These are phyloP conservation scores for Nowickia ferox DNA, from an alignment of 2,888 invertebrate species.

Conservation along the genomic window DNA sequence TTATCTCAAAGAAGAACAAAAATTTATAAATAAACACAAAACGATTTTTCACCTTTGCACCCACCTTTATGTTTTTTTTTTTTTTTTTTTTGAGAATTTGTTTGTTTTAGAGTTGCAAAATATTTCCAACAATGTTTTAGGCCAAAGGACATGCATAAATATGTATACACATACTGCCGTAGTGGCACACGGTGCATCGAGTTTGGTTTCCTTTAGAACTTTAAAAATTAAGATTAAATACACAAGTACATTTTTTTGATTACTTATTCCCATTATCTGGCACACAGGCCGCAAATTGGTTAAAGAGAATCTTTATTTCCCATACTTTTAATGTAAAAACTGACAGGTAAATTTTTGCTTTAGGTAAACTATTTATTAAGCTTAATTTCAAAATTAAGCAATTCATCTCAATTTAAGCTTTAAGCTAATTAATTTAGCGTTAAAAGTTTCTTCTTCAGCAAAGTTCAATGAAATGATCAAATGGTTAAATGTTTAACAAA, in stretches of 20 bases:
- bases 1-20: conserved; percentile 22
- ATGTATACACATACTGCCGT: conserved; percentile 46
- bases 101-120: conserved; percentile 20
- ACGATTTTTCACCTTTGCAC: conserved; percentile 44
- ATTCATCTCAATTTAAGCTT: conserved; percentile 17
- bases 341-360: neutral
- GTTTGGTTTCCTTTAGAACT: neutral
- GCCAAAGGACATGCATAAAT: conserved; percentile 55
- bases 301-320: too few relatives aligned
- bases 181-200: conserved; percentile 46
- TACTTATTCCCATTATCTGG: too few relatives aligned
- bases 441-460: neutral
- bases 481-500: conserved; percentile 57
- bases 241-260: too few relatives aligned
- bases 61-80: conserved; percentile 21
- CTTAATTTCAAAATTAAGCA: neutral
- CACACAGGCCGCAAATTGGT: too few relatives aligned
- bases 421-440: conserved; percentile 38
- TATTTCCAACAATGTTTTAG: conserved; percentile 44
- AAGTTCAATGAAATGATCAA: conserved; percentile 56
- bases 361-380: neutral
- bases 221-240: neutral
- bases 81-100: neutral
- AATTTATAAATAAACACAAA: neutral
- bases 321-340: too few relatives aligned